Evolutionary conservation across 2,888 invertebrate species (phyloP).

Genomic region (Idaea biselata): DNA sequence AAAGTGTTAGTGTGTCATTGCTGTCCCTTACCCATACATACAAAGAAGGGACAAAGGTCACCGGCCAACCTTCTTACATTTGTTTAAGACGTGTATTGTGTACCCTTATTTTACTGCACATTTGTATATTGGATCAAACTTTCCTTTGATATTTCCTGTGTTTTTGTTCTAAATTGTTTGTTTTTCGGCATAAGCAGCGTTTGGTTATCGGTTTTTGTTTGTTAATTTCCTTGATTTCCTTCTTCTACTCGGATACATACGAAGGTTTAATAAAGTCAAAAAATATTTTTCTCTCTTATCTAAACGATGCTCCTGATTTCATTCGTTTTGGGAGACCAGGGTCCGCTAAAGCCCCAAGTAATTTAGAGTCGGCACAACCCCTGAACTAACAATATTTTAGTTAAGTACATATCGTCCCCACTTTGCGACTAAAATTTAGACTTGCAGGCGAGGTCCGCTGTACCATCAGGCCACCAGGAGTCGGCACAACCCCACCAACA

Average conservation of each 20-base stretch:
- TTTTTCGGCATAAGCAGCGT: constrained; percentile 7
- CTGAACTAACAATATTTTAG: too few relatives aligned
- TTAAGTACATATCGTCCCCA: too few relatives aligned
- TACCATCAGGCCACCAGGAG: too few relatives aligned
- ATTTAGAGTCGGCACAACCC: too few relatives aligned
- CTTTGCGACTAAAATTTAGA: too few relatives aligned
- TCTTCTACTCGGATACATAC: neutral
- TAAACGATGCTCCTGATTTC: too few relatives aligned
- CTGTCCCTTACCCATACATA: constrained; percentile 74
- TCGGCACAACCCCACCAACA: too few relatives aligned
- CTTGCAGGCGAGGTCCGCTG: too few relatives aligned
- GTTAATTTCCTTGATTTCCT: neutral
- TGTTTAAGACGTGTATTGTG: constrained; percentile 78
- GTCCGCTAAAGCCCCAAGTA: too few relatives aligned
- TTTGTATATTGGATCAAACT: constrained; percentile 44
- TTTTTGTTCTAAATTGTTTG: constrained; percentile 4
- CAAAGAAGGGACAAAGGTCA: constrained; percentile 73
- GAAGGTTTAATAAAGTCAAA: neutral
- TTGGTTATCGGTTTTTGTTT: neutral
- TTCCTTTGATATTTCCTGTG: constrained; percentile 18
- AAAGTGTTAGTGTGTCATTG: constrained; percentile 58
- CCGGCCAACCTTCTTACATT: constrained; percentile 78
- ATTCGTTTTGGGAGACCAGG: too few relatives aligned
- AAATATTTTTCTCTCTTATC: too few relatives aligned
- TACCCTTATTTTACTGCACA: constrained; percentile 58